These are phyloP conservation scores for Chaitophorus viminalis DNA, from an alignment of 2,888 invertebrate species.

Conservation along the genomic window DNA sequence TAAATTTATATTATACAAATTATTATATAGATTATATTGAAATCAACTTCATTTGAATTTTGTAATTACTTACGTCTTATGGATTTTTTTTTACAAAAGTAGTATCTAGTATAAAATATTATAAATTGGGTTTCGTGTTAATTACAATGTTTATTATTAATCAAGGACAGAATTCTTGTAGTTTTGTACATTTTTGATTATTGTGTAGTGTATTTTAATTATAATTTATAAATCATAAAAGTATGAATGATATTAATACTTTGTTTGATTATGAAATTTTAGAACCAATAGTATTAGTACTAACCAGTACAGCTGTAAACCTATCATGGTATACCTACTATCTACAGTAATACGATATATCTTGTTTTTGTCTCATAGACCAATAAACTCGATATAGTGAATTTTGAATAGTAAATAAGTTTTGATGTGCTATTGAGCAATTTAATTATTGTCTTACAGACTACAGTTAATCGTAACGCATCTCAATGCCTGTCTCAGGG, in stretches of 20 bases:
- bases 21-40: background rate
- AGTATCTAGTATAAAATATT: background rate
- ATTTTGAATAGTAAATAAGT: background rate
- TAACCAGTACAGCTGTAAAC: background rate
- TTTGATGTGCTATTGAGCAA: background rate
- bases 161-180: background rate
- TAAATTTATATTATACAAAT: background rate
- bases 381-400: too few species aligned
- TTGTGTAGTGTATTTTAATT: background rate
- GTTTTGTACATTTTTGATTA: background rate
- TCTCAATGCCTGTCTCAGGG: background rate
- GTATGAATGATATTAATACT: background rate
- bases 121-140: background rate
- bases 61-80: conserved; percentile 9
- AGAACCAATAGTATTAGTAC: background rate
- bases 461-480: background rate
- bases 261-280: background rate
- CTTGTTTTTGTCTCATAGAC: background rate
- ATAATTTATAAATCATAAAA: background rate
- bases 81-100: background rate
- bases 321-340: too few species aligned
- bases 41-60: background rate
- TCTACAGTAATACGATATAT: background rate
- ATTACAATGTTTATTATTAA: background rate
- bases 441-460: background rate